Conservation (phyloP, 2,113 vertebrate species). For the Malurus cyaneus region DNA sequence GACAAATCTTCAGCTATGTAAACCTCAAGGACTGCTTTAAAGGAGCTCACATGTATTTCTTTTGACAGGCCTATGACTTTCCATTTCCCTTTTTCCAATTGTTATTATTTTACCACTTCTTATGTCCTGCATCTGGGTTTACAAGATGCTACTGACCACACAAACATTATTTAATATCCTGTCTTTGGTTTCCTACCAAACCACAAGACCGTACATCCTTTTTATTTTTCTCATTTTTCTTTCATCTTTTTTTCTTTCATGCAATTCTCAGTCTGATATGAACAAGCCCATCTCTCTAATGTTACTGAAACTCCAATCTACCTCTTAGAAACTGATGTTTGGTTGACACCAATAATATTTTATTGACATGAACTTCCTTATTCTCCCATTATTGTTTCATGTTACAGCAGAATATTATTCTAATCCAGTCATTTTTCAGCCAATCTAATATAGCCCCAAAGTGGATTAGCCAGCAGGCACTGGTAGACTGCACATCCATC, state of each 20-base stretch:
- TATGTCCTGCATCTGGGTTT: background rate
- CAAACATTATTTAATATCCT: background rate
- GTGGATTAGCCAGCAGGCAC: slow-evolving; percentile 37
- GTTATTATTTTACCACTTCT: background rate
- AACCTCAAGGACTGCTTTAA: background rate
- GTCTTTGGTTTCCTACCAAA: slow-evolving; percentile 1
- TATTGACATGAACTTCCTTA: background rate
- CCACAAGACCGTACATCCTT: background rate
- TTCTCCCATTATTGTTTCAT: slow-evolving; percentile 13
- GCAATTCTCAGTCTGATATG: background rate
- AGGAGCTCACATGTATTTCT: background rate
- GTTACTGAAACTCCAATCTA: background rate
- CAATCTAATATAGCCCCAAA: slow-evolving; percentile 25
- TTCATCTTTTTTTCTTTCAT: background rate
- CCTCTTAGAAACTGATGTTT: background rate
- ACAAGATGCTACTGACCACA: slow-evolving; percentile 8
- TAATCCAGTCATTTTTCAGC: slow-evolving; percentile 23
- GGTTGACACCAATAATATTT: background rate
- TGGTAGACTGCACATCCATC: slow-evolving; percentile 2
- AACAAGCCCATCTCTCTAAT: background rate
- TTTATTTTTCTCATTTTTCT: background rate
- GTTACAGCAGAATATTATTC: slow-evolving; percentile 1
- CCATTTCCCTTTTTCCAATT: background rate
- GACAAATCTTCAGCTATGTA: background rate
- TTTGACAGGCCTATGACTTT: background rate